Percentiles rank a stretch among this genome's conserved stretches.
Evolutionary conservation across 2,113 vertebrate genomes (phyloP).

Genomic region (Nycticebus coucang): DNA sequence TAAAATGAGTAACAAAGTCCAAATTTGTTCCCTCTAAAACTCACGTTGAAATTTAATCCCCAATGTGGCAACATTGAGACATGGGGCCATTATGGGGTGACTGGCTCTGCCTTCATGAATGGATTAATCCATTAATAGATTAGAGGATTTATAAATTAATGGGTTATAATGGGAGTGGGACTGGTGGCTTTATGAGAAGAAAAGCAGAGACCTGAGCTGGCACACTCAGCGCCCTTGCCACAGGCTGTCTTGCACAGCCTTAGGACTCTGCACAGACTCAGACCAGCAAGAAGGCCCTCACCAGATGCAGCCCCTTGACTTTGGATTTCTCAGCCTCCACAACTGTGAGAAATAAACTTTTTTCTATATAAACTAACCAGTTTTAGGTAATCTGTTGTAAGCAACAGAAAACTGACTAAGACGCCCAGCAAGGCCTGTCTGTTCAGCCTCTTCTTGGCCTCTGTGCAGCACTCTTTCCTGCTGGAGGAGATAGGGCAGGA

Average conservation of each 20-base stretch:
- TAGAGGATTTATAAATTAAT: neutral
- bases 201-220: neutral
- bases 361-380: neutral
- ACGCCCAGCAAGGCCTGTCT: neutral
- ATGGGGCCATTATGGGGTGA: neutral
- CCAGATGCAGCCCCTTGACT: neutral
- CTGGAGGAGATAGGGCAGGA: neutral
- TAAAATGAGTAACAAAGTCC: neutral
- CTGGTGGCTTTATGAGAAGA: neutral
- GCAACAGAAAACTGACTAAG: neutral
- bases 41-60: neutral
- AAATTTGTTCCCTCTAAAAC: neutral
- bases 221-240: neutral
- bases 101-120: neutral
- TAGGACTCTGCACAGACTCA: neutral
- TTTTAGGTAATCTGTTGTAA: neutral
- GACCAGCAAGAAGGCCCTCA: neutral
- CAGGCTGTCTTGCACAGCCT: neutral
- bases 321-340: neutral
- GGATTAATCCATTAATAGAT: neutral
- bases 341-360: neutral
- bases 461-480: neutral
- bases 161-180: neutral
- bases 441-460: neutral
- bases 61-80: neutral